These are phyloP conservation scores for Pleuronectes platessa DNA, from an alignment of 2,113 vertebrate genomes.

Conservation along the genomic window DNA sequence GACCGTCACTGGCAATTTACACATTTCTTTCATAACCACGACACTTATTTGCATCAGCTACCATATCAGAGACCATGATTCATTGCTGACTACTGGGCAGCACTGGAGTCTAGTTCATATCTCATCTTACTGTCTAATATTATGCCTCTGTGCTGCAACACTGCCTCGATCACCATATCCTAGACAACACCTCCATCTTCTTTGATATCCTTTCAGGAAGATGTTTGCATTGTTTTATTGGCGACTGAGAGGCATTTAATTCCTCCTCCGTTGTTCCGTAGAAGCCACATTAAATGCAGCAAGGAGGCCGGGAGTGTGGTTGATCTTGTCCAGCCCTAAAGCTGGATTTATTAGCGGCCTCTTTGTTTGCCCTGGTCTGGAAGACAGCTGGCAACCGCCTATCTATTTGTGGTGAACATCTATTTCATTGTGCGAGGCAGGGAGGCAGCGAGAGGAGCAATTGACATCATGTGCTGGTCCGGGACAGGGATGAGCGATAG, in stretches of 20 bases:
- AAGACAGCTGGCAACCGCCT: constrained; percentile 84
- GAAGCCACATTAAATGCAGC: constrained; percentile 76
- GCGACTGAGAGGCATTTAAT: constrained; percentile 82
- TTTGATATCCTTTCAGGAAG: constrained; percentile 75
- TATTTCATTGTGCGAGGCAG: constrained; percentile 76
- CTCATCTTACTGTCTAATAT: constrained; percentile 70
- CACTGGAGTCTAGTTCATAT: constrained; percentile 57
- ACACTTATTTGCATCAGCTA: constrained; percentile 61
- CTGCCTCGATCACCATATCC: constrained; percentile 67
- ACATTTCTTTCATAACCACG: constrained; percentile 48
- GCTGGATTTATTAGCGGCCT: constrained; percentile 83
- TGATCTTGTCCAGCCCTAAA: constrained; percentile 78
- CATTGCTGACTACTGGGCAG: constrained; percentile 51
- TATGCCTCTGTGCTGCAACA: constrained; percentile 30
- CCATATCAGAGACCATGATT: constrained; percentile 56
- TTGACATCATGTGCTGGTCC: constrained; percentile 76
- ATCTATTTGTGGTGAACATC: constrained; percentile 79
- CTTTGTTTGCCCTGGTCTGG: constrained; percentile 79
- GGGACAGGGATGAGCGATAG: constrained; percentile 78
- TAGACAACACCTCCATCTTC: constrained; percentile 74
- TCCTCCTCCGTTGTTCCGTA: constrained; percentile 65
- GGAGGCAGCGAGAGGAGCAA: constrained; percentile 69
- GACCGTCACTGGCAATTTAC: constrained; percentile 22
- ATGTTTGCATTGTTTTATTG: constrained; percentile 81
- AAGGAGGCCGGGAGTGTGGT: constrained; percentile 72